Evolutionary conservation across 1,140 invertebrate species (phyloP), one percentile per base, ranked within the genome.

Genomic region (Temnothorax longispinosus): DNA sequence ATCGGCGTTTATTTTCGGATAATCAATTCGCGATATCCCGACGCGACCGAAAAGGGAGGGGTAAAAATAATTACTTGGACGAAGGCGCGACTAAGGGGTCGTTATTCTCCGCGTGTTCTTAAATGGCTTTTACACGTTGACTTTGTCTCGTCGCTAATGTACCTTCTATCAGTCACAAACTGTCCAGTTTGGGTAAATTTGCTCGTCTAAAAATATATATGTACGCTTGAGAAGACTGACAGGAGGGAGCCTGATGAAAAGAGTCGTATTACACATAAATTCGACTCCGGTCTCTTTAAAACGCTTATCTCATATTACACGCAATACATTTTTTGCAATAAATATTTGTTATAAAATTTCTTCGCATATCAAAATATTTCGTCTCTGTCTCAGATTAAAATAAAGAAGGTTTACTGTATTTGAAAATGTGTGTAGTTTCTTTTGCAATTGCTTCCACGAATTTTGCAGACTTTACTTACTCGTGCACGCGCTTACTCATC

Each of bases 61-160:
- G 72, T 86, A 90, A 93, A 93, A 93, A 93, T 92, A 93, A 92
- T 65, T 65, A 81, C 60, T 72, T 50, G 13, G 60, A 44, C 50
- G 74, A 82, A 47, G 21, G 15, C 47, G 56, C 85, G 47, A 89
- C 77, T 84, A 85, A 86, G 50, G 41, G 90, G 76, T 72, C 88
- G 35, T 90, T 90, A 89, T 50, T 77, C 88, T 78, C n/a, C 21
- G n/a, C 50, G 11, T 78, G 5, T 44, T 35, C n/a, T 67, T 47
- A 18, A 81, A 44, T 44, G 50, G 7, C 76, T 44, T 81, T 41
- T 32, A 81, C 38, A 47, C 52, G 52, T 27, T 27, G 11, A 21
- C 11, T 32, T 38, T 27, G 38, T 38, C 18, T n/a, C 13, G n/a
- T 8, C 58, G 10, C 18, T 78, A 78, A 50, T 50, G 32, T 52